These are phyloP conservation scores for Ameiurus melas DNA, from an alignment of 2,113 vertebrate genomes.

Conservation along the genomic window DNA sequence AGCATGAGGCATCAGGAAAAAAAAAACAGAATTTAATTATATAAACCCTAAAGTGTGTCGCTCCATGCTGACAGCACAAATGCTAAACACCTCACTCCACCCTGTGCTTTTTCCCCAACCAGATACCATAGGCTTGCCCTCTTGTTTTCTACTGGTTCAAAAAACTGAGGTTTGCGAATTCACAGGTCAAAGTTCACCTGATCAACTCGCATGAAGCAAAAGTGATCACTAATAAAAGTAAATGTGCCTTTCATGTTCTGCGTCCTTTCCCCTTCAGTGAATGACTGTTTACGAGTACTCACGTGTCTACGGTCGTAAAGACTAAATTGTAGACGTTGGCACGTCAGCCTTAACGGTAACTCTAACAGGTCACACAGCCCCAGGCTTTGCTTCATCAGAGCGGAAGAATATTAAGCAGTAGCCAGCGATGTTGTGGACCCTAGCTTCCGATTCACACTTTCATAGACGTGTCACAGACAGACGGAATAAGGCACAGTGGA, in stretches of 20 bases:
- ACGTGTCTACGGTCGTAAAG: not conserved
- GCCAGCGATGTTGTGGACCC: not conserved
- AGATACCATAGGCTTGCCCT: not conserved
- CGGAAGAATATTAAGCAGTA: not conserved
- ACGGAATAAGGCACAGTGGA: not conserved
- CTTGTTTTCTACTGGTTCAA: not conserved
- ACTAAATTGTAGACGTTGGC: not conserved
- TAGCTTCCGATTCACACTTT: not conserved
- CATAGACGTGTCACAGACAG: not conserved
- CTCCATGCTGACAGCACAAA: not conserved
- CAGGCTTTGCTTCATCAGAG: not conserved
- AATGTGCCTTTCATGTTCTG: not conserved
- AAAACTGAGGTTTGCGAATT: not conserved
- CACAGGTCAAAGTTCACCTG: not conserved
- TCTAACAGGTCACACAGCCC: not conserved
- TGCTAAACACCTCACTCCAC: not conserved
- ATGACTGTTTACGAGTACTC: not conserved
- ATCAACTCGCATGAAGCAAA: not conserved
- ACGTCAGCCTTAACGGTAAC: not conserved
- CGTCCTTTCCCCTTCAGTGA: not conserved
- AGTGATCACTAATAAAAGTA: not conserved
- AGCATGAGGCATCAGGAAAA: not conserved
- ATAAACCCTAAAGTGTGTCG: not conserved
- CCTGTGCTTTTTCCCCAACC: not conserved
- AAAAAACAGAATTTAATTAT: not conserved